Base-by-base conservation (phyloP, 2,888 invertebrate species). In the Palloptera scutellata region DNA sequence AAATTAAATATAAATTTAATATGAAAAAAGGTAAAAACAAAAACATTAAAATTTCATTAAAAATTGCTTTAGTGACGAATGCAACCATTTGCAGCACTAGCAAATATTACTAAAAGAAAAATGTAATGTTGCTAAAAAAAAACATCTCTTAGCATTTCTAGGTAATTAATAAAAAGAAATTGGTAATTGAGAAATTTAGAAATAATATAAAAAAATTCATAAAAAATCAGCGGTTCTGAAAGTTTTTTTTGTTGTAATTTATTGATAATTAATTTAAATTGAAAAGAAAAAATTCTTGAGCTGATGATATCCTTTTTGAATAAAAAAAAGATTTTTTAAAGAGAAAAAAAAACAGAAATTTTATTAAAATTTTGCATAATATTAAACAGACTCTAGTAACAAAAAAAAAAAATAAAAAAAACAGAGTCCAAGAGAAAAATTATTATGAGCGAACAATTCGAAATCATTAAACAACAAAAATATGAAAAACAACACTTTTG, bases 401-500 rank as follows among this genome's bases (percentile, higher is more conserved):
- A 20, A 30, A n/a, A 20, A 60, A 60, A 60, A 60, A 12, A 20
- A 48, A 58, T 11, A 58, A 8, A 58, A 17, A 58, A 42, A 15
- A 43, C 13, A 19, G 17, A 51, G 1, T 9, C 15, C 12, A 17
- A 42, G 19, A 62, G 62, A 62, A 68, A 70, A 65, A 70, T 55
- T 55, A 72, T 67, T 61, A 69, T 48, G 30, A 15, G 52, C 55
- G 60, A 64, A 60, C 62, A 66, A 61, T 66, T 65, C 45, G 63
- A 61, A 58, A 69, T 70, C 41, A 48, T 60, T 45, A 55, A 43
- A 69, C 58, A 61, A 48, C n/a, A 48, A n/a, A 15, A 67, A 67
- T 58, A 57, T 67, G 30, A 67, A 48, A 48, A 62, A 69, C 73
- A 73, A 48, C 69, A 72, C 69, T 78, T 79, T 78, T 79, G 78